phyloP scores from a whole-genome alignment of 2,113 vertebrate genomes.

The Poeciliopsis prolifica region DNA sequence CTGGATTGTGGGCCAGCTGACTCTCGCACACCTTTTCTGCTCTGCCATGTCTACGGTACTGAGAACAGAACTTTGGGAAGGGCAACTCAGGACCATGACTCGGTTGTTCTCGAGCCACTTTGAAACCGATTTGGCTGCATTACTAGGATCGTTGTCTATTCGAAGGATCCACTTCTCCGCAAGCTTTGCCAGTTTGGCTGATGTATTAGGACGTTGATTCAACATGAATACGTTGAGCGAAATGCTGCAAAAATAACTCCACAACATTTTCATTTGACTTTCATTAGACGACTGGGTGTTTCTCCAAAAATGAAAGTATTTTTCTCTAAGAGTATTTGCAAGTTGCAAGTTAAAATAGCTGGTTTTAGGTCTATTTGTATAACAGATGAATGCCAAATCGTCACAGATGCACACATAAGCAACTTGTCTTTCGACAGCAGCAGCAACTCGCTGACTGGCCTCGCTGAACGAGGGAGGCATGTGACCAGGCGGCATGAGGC shows the following conservation, averaged over 20 bases:
- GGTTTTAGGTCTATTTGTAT: slow-evolving; percentile 9
- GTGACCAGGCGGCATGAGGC: slow-evolving; percentile 54
- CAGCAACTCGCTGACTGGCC: slow-evolving; percentile 16
- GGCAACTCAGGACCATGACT: neutral
- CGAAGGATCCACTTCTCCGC: neutral
- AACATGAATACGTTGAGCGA: neutral
- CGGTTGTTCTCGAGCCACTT: neutral
- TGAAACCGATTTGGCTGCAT: neutral
- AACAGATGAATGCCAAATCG: too few relatives aligned
- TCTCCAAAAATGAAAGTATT: neutral
- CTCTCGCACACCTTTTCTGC: too few relatives aligned
- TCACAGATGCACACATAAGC: slow-evolving; percentile 20
- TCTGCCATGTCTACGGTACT: neutral
- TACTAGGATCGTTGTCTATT: neutral
- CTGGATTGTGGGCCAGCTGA: too few relatives aligned
- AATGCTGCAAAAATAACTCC: too few relatives aligned
- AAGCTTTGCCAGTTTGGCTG: neutral
- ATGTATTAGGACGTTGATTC: neutral
- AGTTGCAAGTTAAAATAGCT: slow-evolving; percentile 59
- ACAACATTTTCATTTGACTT: too few relatives aligned
- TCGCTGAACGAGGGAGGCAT: slow-evolving; percentile 47
- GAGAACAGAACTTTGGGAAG: neutral
- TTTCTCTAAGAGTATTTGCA: too few relatives aligned
- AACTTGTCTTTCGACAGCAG: slow-evolving; percentile 14
- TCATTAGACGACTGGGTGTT: too few relatives aligned